Base-by-base conservation (phyloP, 2,888 invertebrate genomes). In the Allygus modestus region DNA sequence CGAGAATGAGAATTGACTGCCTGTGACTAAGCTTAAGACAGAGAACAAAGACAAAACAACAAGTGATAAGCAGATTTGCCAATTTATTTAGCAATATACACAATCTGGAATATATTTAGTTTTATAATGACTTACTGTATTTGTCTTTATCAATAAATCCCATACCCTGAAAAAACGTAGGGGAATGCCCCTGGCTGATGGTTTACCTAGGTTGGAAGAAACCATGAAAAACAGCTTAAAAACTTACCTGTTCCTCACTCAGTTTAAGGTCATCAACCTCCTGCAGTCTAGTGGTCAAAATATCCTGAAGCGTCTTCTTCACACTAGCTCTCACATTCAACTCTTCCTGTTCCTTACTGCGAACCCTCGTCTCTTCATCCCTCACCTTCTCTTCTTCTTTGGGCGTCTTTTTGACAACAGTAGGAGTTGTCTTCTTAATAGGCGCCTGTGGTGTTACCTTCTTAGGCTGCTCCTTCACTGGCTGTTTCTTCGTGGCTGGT, bases 261-360 rank as follows among this genome's bases (percentile, higher is more conserved):
- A 77, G 77, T 17, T 77, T 90, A 41, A 92, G 86, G 85, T 92
- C 91, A 0, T 91, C 89, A 0, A 90, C 90, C 82, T 93, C 92
- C 87, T 93, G 93, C 75, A 94, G 91, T 41, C 94, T 91, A 71
- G 91, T 91, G 11, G 91, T 90, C 26, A 95, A 88, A 85, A 93
- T 92, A 82, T 94, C 94, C 20, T 92, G 91, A 54, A 98, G 91
- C 0, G 96, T 95, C 89, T 96, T 97, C 73, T 95, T 93, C 28
- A 98, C 97, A 89, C 96, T 98, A 1, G 96, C 92, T 81, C 98
- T 92, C 73, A 97, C 94, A 11, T 95, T 51, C 54, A 43, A 11
- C 20, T 77, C 77, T 26, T 77, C 77, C 12, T 94, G 69, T 83
- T 31, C 84, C 0, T 11, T 83, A 12, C 79, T 84, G 43, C 69